A percentile compares a stretch with the other conserved stretches of the same genome.
These are phyloP conservation scores for Gryllus longicercus DNA, from an alignment of 2,888 invertebrate species.

Conservation along the genomic window DNA sequence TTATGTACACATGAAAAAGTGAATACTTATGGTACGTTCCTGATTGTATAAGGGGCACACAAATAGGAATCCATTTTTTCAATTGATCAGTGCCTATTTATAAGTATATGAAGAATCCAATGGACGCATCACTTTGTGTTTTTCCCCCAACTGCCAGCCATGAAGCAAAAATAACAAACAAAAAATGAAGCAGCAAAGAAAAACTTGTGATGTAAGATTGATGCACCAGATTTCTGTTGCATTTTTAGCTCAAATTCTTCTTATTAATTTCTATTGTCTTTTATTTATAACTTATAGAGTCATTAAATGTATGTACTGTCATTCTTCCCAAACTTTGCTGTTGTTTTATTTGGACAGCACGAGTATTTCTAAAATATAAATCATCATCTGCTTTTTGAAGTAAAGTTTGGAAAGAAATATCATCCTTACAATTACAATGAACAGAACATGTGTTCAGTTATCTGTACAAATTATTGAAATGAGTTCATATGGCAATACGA, in stretches of 20 bases:
- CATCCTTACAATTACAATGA: not conserved
- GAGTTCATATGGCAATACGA: conserved; percentile 32
- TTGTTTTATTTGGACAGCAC: not conserved
- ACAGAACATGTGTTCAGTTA: conserved; percentile 21
- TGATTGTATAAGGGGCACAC: conserved; percentile 17
- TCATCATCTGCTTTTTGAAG: not conserved
- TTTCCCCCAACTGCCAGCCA: not conserved
- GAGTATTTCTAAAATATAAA: conserved; percentile 17
- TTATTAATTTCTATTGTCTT: not conserved
- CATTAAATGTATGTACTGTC: not conserved
- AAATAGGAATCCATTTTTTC: not conserved
- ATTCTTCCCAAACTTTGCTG: conserved; percentile 10
- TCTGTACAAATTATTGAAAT: conserved; percentile 27
- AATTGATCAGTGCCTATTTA: conserved; percentile 1
- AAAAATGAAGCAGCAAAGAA: not conserved
- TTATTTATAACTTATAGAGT: not conserved
- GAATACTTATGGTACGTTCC: not conserved
- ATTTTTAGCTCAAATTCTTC: not conserved
- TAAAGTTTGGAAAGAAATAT: conserved; percentile 22
- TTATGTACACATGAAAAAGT: conserved; percentile 11
- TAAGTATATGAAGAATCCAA: not conserved
- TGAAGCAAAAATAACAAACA: not conserved
- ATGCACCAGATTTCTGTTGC: not conserved
- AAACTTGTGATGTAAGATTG: not conserved
- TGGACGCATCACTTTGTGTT: not conserved